phyloP scores from a whole-genome alignment of 2,888 invertebrate species.

The Macropis europaea region DNA sequence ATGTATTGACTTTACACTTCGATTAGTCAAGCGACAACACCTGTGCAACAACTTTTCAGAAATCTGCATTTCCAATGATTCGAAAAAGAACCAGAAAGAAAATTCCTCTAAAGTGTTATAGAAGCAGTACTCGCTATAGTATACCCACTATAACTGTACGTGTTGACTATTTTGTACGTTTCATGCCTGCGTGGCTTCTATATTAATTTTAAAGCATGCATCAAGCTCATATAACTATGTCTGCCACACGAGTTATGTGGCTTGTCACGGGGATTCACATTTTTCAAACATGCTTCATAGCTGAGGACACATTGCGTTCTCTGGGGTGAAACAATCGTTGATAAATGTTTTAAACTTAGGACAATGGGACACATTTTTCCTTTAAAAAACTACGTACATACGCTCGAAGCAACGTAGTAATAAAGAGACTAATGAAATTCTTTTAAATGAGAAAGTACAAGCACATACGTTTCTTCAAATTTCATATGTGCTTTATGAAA shows the following conservation, averaged over 20 bases:
- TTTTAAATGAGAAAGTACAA: too few relatives aligned
- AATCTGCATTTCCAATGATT: constrained; percentile 15
- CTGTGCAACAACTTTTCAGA: constrained; percentile 1
- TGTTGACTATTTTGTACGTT: not conserved
- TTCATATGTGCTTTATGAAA: not conserved
- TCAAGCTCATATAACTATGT: not conserved
- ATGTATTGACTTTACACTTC: constrained; percentile 22
- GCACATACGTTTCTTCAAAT: not conserved
- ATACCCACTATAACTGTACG: not conserved
- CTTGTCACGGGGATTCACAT: not conserved
- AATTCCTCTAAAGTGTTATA: not conserved
- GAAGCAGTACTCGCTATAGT: not conserved
- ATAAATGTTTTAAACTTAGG: not conserved
- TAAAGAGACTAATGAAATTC: too few relatives aligned
- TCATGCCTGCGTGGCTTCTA: not conserved
- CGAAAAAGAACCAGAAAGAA: not conserved
- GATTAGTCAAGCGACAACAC: not conserved
- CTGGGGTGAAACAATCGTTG: not conserved
- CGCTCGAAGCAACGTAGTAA: not conserved
- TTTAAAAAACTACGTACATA: not conserved
- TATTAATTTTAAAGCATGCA: not conserved
- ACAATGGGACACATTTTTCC: not conserved
- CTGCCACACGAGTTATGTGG: not conserved
- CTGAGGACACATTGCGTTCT: not conserved
- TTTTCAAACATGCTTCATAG: not conserved